Evolutionary conservation across 2,888 invertebrate species (phyloP), one percentile per base, ranked within the genome.

Genomic region (Gisinianus flammeolus): DNA sequence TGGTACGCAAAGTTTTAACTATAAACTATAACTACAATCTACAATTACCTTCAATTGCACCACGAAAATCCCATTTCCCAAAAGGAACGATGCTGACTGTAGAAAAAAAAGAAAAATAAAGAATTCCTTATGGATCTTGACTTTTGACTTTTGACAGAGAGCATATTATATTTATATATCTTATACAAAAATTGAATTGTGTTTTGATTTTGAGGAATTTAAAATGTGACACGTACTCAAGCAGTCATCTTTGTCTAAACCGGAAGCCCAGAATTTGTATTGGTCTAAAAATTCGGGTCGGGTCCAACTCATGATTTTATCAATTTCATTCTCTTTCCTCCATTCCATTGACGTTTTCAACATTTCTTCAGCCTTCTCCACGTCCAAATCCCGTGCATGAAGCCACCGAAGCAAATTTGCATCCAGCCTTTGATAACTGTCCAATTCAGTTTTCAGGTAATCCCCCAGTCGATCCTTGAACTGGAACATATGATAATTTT

Each of bases 371-470:
- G 75, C 75, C 30, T 75, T 75, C 52, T 75, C 75, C 26, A 75
- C 67, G 22, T 66, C 33, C 3, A 44, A 54, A 3, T 75, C 75
- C 16, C 75, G 44, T 1, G 67, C 75, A 26, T 54, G 24, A 16
- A 75, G 31, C 75, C 75, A 75, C 4, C 75, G 44, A 19, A 75
- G 24, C 10, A 75, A 22, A 54, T 75, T 75, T 10, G 67, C 75
- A 31, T 75, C 75, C 4, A 52, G 67, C 30, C 75, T 31, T 69
- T 69, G 69, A 35, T 69, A 69, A 44, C 69, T 52, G 54, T 75
- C 75, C 52, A 66, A 52, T 26, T 75, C 75, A 28, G 22, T 26
- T 19, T 44, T 66, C 3, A 67, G 22, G 24, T 67, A 54, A 2
- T 75, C 67, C 6, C 75, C 75, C 19, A 75, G 54, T 35, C 52